A percentile compares a stretch with the other conserved stretches of the same genome.
Evolutionary conservation across 2,797 vertebrate genomes (phyloP).

Genomic region (Danio aesculapii): DNA sequence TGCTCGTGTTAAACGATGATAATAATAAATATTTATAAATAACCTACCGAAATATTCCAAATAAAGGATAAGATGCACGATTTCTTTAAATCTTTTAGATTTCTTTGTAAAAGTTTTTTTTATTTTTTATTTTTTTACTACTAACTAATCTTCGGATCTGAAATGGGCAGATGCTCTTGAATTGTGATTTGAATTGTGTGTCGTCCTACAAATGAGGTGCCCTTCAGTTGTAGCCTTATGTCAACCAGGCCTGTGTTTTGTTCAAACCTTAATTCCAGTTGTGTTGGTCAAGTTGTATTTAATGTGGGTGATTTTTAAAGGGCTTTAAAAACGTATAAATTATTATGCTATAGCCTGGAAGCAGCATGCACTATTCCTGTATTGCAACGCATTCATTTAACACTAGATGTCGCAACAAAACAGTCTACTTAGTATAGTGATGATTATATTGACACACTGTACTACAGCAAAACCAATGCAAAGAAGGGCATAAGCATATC

Average conservation of each 20-base stretch:
- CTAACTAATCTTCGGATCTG: background rate
- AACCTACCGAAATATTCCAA: no score
- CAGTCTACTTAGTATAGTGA: no score
- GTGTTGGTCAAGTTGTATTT: background rate
- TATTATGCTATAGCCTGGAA: no score
- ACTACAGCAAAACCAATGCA: no score
- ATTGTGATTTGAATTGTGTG: background rate
- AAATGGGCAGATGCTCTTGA: background rate
- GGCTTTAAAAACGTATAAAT: background rate
- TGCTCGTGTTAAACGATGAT: no score
- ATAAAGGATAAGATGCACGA: no score
- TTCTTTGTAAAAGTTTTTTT: no score
- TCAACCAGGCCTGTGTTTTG: background rate
- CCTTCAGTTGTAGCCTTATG: background rate
- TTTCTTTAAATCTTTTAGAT: no score
- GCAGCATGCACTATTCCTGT: no score
- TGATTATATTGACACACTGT: no score
- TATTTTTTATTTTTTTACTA: background rate
- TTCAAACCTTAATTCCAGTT: background rate
- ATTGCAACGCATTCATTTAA: background rate
- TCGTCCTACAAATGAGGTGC: background rate
- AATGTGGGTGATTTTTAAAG: background rate
- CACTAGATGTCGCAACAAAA: constrained; percentile 53
- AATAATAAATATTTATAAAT: no score
- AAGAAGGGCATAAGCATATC: no score